Conservation (phyloP, 2,113 vertebrate species). For the Craseonycteris thonglongyai region DNA sequence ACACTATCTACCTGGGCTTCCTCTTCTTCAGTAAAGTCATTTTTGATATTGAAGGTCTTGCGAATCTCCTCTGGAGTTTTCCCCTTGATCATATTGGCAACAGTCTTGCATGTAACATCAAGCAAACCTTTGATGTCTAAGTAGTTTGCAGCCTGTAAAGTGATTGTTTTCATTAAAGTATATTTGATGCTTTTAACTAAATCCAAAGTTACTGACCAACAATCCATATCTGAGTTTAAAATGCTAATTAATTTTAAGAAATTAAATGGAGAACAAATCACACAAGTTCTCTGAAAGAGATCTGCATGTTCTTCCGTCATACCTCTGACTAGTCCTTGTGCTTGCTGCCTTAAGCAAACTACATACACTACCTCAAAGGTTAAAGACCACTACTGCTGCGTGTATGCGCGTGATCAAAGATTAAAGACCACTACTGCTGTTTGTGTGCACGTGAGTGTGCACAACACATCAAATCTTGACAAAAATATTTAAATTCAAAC, state of each 20-base stretch:
- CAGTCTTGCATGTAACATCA: conserved; percentile 99
- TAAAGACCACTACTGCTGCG: background rate
- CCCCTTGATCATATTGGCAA: conserved; percentile 99
- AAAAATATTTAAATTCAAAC: background rate
- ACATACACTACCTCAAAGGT: background rate
- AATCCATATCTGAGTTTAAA: conserved; percentile 16
- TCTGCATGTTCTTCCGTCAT: background rate
- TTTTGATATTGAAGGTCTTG: conserved; percentile 99
- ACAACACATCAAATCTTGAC: background rate
- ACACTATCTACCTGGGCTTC: conserved; percentile 89
- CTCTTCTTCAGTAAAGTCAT: conserved; percentile 99
- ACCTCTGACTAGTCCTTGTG: background rate
- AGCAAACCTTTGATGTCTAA: conserved; percentile 99
- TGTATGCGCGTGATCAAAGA: background rate
- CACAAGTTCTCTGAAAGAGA: background rate
- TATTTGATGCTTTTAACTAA: background rate
- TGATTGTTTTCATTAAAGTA: conserved; percentile 33
- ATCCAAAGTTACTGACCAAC: background rate
- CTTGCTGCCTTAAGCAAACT: background rate
- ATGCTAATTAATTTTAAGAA: background rate
- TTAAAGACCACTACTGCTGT: background rate
- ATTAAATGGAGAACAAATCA: background rate
- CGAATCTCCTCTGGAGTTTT: conserved; percentile 99
- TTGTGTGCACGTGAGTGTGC: background rate
- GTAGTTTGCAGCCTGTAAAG: conserved; percentile 95